Evolutionary conservation across 2,888 invertebrate species (phyloP).

Genomic region (Gnatocerus cornutus): DNA sequence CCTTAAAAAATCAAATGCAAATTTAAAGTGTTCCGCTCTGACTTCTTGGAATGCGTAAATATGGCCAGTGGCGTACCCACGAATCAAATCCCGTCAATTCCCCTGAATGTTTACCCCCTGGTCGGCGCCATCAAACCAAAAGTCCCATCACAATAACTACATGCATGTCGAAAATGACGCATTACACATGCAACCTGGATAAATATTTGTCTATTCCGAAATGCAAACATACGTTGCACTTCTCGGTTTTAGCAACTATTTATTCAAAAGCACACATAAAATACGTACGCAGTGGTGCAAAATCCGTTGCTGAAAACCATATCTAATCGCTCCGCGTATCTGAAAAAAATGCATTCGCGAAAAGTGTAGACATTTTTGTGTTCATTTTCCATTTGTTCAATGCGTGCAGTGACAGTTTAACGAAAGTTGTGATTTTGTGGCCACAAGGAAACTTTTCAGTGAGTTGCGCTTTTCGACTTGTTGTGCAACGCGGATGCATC

Average conservation of each 20-base stretch:
- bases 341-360: constrained; percentile 18
- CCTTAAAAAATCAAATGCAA: background rate
- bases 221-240: constrained; percentile 31
- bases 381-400: too few relatives aligned
- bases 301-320: background rate
- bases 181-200: constrained; percentile 21
- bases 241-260: constrained; percentile 22
- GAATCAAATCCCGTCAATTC: too few relatives aligned
- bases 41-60: too few relatives aligned
- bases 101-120: background rate
- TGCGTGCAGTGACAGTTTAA: background rate
- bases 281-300: constrained; percentile 21
- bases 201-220: constrained; percentile 28
- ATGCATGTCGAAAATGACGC: constrained; percentile 34
- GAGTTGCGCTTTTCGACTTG: constrained; percentile 5
- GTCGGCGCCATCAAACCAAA: background rate
- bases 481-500: constrained; percentile 17
- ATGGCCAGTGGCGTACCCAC: too few relatives aligned
- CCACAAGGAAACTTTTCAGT: background rate
- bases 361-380: background rate
- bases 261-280: constrained; percentile 27
- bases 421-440: constrained; percentile 6
- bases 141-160: constrained; percentile 1
- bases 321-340: constrained; percentile 24
- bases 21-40: too few relatives aligned